Percentiles rank a stretch among this genome's conserved stretches.
Conservation (phyloP, 2,888 invertebrate genomes). For the Xestia ashworthii region DNA sequence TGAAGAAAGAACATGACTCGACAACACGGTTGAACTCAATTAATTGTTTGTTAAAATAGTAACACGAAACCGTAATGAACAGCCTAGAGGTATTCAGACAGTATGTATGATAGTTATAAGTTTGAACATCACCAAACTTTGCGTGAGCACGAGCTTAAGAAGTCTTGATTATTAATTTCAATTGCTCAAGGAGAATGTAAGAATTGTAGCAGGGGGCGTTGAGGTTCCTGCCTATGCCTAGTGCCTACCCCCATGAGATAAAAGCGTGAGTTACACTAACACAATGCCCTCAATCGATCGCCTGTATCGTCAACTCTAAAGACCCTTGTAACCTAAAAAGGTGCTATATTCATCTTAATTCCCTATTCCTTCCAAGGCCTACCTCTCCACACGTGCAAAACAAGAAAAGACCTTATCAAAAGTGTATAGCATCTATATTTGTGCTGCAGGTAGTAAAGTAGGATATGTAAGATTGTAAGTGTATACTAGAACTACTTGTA, state of each 20-base stretch:
- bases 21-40: background rate
- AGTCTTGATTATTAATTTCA: background rate
- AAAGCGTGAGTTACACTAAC: background rate
- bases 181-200: background rate
- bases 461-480: background rate
- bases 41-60: constrained; percentile 18
- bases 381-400: background rate
- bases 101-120: background rate
- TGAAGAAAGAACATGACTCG: constrained; percentile 7
- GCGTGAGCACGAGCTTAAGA: background rate
- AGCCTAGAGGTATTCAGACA: background rate
- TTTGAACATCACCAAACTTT: background rate
- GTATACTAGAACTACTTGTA: constrained; percentile 23
- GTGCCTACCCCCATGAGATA: background rate
- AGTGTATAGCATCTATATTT: constrained; percentile 2
- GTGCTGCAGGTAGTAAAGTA: background rate
- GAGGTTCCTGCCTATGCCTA: background rate
- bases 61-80: constrained; percentile 5
- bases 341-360: constrained; percentile 71
- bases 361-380: constrained; percentile 52
- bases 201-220: background rate
- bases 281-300: background rate
- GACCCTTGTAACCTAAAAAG: constrained; percentile 57
- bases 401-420: constrained; percentile 15
- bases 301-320: constrained; percentile 47